These are phyloP conservation scores for Speoplatyrhinus poulsoni DNA, from an alignment of 2,113 vertebrate species.

Conservation along the genomic window DNA sequence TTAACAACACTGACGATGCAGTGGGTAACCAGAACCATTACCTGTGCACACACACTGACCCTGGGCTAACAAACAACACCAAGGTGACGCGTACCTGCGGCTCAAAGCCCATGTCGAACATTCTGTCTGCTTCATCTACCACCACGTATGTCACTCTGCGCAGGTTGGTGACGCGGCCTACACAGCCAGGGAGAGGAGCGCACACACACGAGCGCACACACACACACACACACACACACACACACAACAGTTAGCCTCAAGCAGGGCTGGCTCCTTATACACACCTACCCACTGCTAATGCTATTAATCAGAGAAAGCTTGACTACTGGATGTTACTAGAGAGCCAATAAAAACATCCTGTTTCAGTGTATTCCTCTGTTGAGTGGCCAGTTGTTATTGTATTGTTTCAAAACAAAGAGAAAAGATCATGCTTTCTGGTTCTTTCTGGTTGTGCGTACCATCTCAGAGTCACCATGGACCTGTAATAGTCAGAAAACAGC, in stretches of 20 bases:
- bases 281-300: slow-evolving; percentile 17
- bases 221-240: slow-evolving; percentile 3
- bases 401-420: not conserved
- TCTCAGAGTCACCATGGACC: slow-evolving; percentile 90
- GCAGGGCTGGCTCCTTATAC: not conserved
- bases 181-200: slow-evolving; percentile 39
- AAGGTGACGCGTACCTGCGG: slow-evolving; percentile 84
- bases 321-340: slow-evolving; percentile 23
- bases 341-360: slow-evolving; percentile 5
- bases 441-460: slow-evolving; percentile 93
- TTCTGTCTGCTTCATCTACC: slow-evolving; percentile 96
- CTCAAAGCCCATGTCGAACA: slow-evolving; percentile 99
- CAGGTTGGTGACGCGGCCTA: slow-evolving; percentile 97
- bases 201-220: not conserved
- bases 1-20: no score
- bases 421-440: slow-evolving; percentile 17
- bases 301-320: slow-evolving; percentile 21
- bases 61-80: no score
- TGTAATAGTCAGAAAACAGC: slow-evolving; percentile 98
- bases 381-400: slow-evolving; percentile 29
- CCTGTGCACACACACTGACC: no score
- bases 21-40: no score
- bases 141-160: slow-evolving; percentile 94
- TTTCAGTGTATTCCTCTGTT: slow-evolving; percentile 10
- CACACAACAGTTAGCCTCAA: slow-evolving; percentile 8